phyloP scores from a whole-genome alignment of 2,888 invertebrate genomes.

The Aradus depressus region DNA sequence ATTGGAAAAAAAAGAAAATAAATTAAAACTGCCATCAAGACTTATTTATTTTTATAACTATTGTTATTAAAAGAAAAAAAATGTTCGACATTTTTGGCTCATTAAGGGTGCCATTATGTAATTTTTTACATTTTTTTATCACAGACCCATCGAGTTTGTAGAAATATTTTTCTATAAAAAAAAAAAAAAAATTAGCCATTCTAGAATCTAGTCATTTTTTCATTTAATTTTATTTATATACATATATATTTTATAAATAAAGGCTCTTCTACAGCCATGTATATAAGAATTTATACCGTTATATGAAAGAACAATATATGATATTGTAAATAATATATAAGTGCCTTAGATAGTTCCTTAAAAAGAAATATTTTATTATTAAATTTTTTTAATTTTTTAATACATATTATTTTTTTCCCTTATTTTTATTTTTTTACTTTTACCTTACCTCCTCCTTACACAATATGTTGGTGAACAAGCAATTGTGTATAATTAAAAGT shows the following conservation, averaged over 20 bases:
- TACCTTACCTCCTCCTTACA: background rate
- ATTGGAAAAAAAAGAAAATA: no score
- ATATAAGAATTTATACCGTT: slow-evolving; percentile 11
- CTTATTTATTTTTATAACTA: background rate
- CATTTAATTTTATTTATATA: slow-evolving; percentile 13
- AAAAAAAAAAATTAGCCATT: slow-evolving; percentile 30
- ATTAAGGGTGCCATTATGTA: slow-evolving; percentile 10
- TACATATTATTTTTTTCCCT: slow-evolving; percentile 19
- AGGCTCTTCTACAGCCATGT: slow-evolving; percentile 11
- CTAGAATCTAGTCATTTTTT: slow-evolving; percentile 28
- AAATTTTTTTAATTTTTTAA: slow-evolving; percentile 25
- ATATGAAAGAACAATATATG: slow-evolving; percentile 21
- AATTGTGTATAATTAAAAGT: no score
- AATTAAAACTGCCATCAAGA: slow-evolving; percentile 7
- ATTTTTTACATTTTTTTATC: slow-evolving; percentile 6
- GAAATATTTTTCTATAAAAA: no score
- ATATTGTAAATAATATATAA: slow-evolving; percentile 29
- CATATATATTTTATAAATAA: slow-evolving; percentile 20
- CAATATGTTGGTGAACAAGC: no score
- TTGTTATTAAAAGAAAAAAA: background rate
- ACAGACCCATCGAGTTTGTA: slow-evolving; percentile 2
- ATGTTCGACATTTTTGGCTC: slow-evolving; percentile 4
- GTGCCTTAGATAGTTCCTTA: slow-evolving; percentile 30
- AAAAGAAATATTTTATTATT: slow-evolving; percentile 25
- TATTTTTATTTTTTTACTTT: background rate